A percentile compares a stretch with the other conserved stretches of the same genome.
These are phyloP conservation scores for Syngnathoides biaculeatus DNA, from an alignment of 2,113 vertebrate species.

Conservation along the genomic window DNA sequence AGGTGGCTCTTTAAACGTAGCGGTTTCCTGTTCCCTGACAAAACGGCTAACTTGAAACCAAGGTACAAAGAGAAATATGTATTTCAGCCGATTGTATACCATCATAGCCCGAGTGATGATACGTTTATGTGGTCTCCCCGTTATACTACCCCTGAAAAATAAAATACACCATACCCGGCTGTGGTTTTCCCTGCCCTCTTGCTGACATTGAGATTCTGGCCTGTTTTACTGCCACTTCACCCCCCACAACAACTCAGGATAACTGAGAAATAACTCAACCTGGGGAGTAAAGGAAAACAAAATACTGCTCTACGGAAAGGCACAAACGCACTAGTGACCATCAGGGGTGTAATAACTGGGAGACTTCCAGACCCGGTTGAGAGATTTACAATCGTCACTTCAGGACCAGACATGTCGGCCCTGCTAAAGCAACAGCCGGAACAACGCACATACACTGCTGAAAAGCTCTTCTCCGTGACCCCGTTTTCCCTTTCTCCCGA, in stretches of 20 bases:
- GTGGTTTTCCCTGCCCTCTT: no score
- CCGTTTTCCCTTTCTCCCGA: conserved; percentile 61
- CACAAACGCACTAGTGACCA: no score
- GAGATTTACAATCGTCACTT: background rate
- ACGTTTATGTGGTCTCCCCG: background rate
- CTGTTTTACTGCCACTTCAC: background rate
- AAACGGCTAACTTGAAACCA: no score
- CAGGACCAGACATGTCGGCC: background rate
- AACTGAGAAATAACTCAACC: background rate
- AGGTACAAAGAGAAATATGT: no score
- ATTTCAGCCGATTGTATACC: no score
- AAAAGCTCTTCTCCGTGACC: conserved; percentile 70
- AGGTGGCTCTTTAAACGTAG: conserved; percentile 30
- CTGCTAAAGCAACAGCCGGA: conserved; percentile 59
- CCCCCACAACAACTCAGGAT: no score
- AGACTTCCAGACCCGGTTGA: background rate
- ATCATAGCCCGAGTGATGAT: background rate
- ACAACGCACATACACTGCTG: conserved; percentile 59
- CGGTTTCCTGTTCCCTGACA: no score
- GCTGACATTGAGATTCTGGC: background rate
- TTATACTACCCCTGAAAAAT: background rate
- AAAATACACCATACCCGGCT: background rate
- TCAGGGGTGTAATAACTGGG: no score
- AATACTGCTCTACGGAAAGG: no score
- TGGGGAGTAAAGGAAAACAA: no score